Percentiles rank a stretch among this genome's conserved stretches.
These are phyloP conservation scores for Pristiophorus japonicus DNA, from an alignment of 2,113 vertebrate species.

Conservation along the genomic window DNA sequence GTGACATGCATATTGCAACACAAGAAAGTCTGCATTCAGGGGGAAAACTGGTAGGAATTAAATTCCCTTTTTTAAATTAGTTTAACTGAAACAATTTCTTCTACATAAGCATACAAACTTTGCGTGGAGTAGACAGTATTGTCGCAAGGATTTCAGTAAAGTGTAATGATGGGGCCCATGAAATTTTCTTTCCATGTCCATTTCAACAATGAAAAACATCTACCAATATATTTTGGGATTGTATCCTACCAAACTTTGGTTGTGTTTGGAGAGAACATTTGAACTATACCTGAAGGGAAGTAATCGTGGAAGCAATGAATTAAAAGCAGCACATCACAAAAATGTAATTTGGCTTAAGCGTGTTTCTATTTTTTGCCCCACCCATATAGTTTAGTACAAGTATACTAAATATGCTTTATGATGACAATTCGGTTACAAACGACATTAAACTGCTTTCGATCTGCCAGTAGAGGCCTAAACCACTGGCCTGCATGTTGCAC, in stretches of 20 bases:
- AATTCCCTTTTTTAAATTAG: not conserved
- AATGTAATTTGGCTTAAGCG: not conserved
- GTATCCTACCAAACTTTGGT: not conserved
- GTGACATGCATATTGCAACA: not conserved
- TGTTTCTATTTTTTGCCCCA: too few species aligned
- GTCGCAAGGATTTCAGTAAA: too few species aligned
- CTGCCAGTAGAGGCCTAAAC: not conserved
- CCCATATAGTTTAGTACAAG: not conserved
- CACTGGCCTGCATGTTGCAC: not conserved
- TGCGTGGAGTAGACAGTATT: not conserved
- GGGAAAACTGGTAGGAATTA: not conserved
- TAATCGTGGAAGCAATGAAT: not conserved
- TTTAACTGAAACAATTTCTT: not conserved
- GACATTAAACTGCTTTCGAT: not conserved
- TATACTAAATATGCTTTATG: not conserved
- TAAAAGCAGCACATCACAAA: not conserved
- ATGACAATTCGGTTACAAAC: not conserved
- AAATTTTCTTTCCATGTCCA: too few species aligned
- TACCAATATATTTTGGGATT: too few species aligned
- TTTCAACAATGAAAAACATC: too few species aligned
- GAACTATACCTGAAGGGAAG: not conserved
- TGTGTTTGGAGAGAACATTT: not conserved
- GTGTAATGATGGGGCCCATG: too few species aligned
- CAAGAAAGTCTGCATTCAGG: not conserved
- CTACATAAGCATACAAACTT: not conserved